A percentile compares a stretch with the other conserved stretches of the same genome.
These are phyloP conservation scores for Daboia siamensis DNA, from an alignment of 2,113 vertebrate genomes.

Conservation along the genomic window DNA sequence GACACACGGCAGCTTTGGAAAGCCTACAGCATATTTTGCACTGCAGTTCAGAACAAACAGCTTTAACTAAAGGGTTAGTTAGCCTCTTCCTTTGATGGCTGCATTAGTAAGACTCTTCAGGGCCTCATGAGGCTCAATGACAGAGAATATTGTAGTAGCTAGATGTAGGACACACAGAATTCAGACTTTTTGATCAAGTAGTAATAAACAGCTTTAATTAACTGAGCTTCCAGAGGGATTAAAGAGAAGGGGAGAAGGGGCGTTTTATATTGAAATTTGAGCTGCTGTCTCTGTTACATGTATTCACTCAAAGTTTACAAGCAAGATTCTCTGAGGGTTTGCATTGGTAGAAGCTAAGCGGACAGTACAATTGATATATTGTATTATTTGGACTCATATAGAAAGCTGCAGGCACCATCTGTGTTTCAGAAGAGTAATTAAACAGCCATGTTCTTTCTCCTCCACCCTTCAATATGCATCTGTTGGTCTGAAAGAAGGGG, in stretches of 20 bases:
- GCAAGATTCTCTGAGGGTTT: conserved; percentile 29
- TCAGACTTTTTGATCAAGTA: conserved; percentile 74
- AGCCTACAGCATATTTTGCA: conserved; percentile 68
- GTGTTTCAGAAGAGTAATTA: conserved; percentile 49
- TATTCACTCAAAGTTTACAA: conserved; percentile 51
- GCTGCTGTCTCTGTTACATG: conserved; percentile 44
- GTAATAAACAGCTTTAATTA: conserved; percentile 77
- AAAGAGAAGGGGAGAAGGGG: conserved; percentile 47
- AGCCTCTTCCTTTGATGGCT: conserved; percentile 67
- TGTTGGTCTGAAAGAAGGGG: conserved; percentile 25
- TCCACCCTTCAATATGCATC: conserved; percentile 6
- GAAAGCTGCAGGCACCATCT: conserved; percentile 35
- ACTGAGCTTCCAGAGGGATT: conserved; percentile 62
- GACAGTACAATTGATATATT: conserved; percentile 32
- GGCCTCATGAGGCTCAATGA: conserved; percentile 67
- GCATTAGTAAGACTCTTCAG: conserved; percentile 70
- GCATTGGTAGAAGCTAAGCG: conserved; percentile 34
- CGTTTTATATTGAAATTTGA: conserved; percentile 69
- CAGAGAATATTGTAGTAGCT: conserved; percentile 74
- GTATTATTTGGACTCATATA: conserved; percentile 28
- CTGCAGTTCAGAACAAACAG: conserved; percentile 71
- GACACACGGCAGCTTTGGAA: conserved; percentile 49
- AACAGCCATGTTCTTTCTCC: conserved; percentile 31
- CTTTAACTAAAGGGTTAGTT: conserved; percentile 71
- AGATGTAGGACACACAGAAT: conserved; percentile 72